Base-by-base conservation (phyloP, 2,888 invertebrate species). In the Drosophila aldrichi region DNA sequence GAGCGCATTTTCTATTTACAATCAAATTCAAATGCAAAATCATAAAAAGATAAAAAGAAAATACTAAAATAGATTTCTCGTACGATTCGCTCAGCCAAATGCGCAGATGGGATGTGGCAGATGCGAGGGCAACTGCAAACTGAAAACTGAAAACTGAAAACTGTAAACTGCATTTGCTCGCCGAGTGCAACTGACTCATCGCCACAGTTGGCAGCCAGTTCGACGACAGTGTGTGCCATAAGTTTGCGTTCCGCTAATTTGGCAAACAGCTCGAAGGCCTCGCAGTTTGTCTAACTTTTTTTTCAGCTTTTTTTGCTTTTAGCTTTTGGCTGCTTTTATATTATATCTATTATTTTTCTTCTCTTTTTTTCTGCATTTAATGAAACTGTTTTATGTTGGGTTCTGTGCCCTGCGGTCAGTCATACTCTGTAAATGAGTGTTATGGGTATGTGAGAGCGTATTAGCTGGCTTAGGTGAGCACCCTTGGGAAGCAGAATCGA, bases 161-260 rank as follows among this genome's bases (percentile, higher is more conserved):
- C 14, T 12, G 44, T 38, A 44, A 29, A 52, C 36, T 38, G 38
- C 52, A 54, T 22, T 52, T 61, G 46, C 36, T 38, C 3, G 46
- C 12, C 18, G 43, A 56, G 38, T 56, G 51, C 25, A n/a, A 49
- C 65, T 84, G 89, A 84, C 65, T 84, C 84, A 89, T 84, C 74
- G 56, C 16, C 34, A 60, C 65, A 67, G 62, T 70, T 81, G 76
- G 78, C 87, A 77, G 64, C 70, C 70, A 43, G 49, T 32, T 34
- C 67, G 70, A 62, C 74, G 66, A 85, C 82, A 89, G 88, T 85
- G 71, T 76, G 76, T 71, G 81, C 65, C 59, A 52, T 75, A 82
- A 88, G 86, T 89, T 70, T 77, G 70, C 59, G 71, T 60, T 70
- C 63, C 60, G 85, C 82, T 89, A 89, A 86, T 86, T 89, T 86